These are phyloP conservation scores for Paradisaea rubra DNA, from an alignment of 2,113 vertebrate species.

Conservation along the genomic window DNA sequence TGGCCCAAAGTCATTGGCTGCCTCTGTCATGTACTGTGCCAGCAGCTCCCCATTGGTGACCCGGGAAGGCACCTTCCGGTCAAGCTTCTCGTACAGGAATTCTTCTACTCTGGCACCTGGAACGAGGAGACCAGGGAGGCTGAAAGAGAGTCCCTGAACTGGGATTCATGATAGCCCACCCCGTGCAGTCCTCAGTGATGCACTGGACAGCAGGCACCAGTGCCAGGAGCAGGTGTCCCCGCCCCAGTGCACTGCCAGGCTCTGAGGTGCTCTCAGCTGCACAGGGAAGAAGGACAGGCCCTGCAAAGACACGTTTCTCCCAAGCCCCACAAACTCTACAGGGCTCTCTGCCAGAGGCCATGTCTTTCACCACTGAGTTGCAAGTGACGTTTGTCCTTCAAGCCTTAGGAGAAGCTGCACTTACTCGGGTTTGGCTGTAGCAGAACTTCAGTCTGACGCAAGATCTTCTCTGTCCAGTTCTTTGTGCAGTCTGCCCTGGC, in stretches of 20 bases:
- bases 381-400: not conserved
- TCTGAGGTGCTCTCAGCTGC: not conserved
- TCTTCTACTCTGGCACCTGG: constrained; percentile 90
- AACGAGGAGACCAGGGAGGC: not conserved
- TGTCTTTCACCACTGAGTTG: not conserved
- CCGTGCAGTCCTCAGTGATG: not conserved
- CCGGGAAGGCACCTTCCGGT: constrained; percentile 87
- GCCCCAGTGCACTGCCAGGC: not conserved
- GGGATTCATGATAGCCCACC: not conserved
- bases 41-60: constrained; percentile 88
- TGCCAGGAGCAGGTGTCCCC: not conserved
- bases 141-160: not conserved
- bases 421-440: constrained; percentile 95
- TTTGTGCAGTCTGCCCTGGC: constrained; percentile 89
- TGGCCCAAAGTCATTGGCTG: constrained; percentile 84
- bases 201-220: not conserved
- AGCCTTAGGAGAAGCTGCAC: not conserved
- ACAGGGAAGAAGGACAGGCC: not conserved
- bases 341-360: not conserved
- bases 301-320: not conserved
- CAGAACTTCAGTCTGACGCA: constrained; percentile 87
- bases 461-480: constrained; percentile 93
- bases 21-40: constrained; percentile 90
- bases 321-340: not conserved
- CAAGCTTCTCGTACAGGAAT: constrained; percentile 94